Base-by-base conservation (phyloP, 2,888 invertebrate species). In the Plebejus argus region DNA sequence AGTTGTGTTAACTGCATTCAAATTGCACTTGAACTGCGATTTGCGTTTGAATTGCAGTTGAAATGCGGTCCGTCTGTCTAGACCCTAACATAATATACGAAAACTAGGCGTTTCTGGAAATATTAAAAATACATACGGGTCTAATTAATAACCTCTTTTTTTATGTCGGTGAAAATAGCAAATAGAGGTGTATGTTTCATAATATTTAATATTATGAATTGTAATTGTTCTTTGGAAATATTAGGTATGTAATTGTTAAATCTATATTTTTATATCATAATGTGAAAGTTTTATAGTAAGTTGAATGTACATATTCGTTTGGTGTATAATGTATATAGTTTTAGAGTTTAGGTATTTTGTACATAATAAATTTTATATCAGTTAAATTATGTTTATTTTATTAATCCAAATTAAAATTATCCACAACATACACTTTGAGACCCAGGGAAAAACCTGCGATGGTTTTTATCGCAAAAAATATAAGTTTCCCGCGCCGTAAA, bases 281-380 rank as follows among this genome's bases (percentile, higher is more conserved):
- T 66, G 0, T 66, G 28, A 33, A 33, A 33, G 15, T 12, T 61
- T 4, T 61, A 61, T 61, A 61, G 15, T 66, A 18, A 66, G 66
- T 66, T 66, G 66, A 66, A 10, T 66, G 66, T 66, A 66, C 66
- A 66, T 66, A 66, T 66, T 66, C 4, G 61, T 61, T 61, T 20
- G 61, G 20, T 58, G 20, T 66, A 15, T 12, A 8, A 49, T 49
- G 49, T 49, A 66, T 28, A 66, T 28, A 33, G 18, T 23, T 61
- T 12, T 66, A 66, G 28, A 28, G 5, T 66, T 66, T 33, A 66
- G 66, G 28, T 33, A 6, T 66, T 66, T 12, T 66, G 66, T 66
- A 66, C 28, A 66, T 66, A 66, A 66, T 66, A 66, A 33, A 66
- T 66, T 66, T 66, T 66, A 66, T 66, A 66, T 66, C 28, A 66